Percentiles rank a stretch among this genome's conserved stretches.
These are phyloP conservation scores for Lagenorhynchus albirostris DNA, from an alignment of 2,113 vertebrate genomes.

Conservation along the genomic window DNA sequence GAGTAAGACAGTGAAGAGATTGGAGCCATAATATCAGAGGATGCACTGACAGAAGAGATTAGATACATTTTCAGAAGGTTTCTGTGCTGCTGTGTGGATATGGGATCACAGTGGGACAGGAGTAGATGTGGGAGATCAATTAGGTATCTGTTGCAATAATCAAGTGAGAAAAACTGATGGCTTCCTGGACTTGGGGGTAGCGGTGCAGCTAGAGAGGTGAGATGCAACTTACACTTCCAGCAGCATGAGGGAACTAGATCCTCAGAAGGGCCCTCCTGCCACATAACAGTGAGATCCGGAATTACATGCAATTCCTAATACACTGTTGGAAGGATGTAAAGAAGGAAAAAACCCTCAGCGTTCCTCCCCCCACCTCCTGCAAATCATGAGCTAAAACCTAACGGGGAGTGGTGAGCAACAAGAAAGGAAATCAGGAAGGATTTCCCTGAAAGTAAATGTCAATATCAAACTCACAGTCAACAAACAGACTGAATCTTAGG, in stretches of 20 bases:
- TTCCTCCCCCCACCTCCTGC: fast-evolving
- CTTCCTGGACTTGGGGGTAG: not conserved
- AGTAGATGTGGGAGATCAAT: not conserved
- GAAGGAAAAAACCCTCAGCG: not conserved
- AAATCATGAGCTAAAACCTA: not conserved
- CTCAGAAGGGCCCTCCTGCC: not conserved
- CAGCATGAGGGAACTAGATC: not conserved
- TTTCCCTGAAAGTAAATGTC: not conserved
- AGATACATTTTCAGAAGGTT: not conserved
- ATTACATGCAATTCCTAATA: not conserved
- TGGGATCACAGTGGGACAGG: not conserved
- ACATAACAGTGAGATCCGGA: not conserved
- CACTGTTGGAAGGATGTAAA: not conserved
- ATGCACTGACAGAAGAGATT: not conserved
- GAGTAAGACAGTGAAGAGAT: not conserved
- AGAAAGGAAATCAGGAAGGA: not conserved
- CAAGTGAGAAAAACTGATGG: not conserved
- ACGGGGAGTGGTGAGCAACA: not conserved
- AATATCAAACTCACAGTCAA: not conserved
- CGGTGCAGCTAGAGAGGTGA: not conserved
- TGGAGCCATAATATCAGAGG: not conserved
- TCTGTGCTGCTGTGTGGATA: not conserved
- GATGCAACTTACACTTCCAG: not conserved
- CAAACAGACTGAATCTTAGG: not conserved
- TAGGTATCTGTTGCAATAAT: not conserved